Evolutionary conservation across 2,113 vertebrate genomes (phyloP).

Genomic region (Vanacampus margaritifer): DNA sequence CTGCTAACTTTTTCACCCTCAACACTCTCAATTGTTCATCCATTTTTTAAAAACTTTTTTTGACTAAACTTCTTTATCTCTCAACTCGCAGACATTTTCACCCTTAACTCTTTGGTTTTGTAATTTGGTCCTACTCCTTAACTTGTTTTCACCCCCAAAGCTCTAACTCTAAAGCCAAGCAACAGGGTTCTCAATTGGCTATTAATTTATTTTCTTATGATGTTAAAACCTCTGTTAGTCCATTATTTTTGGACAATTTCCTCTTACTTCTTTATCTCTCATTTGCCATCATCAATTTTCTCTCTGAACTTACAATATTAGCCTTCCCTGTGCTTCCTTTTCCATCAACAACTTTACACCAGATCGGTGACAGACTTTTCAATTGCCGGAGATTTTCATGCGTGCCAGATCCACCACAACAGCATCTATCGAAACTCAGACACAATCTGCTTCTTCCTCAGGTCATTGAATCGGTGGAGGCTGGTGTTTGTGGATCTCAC

Average conservation of each 20-base stretch:
- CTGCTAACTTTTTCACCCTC: background rate
- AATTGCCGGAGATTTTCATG: no score
- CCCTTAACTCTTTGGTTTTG: conserved; percentile 14
- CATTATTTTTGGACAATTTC: background rate
- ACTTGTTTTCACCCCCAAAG: conserved; percentile 16
- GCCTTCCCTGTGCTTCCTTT: background rate
- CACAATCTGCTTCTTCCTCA: no score
- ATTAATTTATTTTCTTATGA: background rate
- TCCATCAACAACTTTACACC: background rate
- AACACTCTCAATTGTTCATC: no score
- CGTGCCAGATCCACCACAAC: no score
- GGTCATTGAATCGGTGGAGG: no score
- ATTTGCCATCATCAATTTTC: background rate
- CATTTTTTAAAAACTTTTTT: background rate
- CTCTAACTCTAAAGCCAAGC: conserved; percentile 15
- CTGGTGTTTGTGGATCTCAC: no score
- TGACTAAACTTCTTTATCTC: background rate
- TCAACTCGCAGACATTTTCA: conserved; percentile 17
- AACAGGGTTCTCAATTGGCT: conserved; percentile 32
- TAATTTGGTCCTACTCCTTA: conserved; percentile 9
- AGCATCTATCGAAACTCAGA: no score
- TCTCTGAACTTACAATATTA: background rate
- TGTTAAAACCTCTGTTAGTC: background rate
- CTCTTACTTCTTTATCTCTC: background rate
- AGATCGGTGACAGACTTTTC: background rate